Evolutionary conservation across 1,140 invertebrate genomes (phyloP).

Genomic region (Drosophila sturtevanti): DNA sequence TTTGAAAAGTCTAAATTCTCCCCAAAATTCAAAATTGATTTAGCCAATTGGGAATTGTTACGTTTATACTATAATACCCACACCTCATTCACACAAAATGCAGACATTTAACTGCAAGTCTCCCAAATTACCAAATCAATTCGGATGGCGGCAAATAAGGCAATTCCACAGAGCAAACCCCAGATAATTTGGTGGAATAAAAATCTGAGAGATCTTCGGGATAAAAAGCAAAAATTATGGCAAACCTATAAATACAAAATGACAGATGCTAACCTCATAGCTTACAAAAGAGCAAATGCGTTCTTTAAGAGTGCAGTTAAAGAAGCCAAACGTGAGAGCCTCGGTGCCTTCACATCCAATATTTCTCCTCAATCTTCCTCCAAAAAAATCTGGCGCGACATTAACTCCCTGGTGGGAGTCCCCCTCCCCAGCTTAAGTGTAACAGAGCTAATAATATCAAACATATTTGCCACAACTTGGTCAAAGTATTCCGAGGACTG

Average conservation of each 20-base stretch:
- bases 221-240: conserved; percentile 16
- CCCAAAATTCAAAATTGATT: no score
- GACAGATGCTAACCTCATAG: conserved; percentile 1
- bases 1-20: no score
- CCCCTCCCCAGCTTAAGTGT: conserved; percentile 6
- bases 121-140: conserved; percentile 19
- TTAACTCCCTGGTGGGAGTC: conserved; percentile 18
- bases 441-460: conserved; percentile 8
- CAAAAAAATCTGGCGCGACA: conserved; percentile 28
- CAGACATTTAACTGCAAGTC: conserved; percentile 1
- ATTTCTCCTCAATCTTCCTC: conserved; percentile 10
- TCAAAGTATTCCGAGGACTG: conserved; percentile 15
- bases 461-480: conserved; percentile 24
- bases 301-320: conserved; percentile 12
- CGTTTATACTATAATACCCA: no score
- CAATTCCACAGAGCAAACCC: conserved; percentile 20
- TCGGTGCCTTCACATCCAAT: conserved; percentile 17
- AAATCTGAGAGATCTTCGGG: conserved; percentile 8
- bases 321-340: conserved; percentile 16
- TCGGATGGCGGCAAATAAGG: not conserved
- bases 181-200: conserved; percentile 18
- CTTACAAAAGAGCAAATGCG: conserved; percentile 8
- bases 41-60: no score
- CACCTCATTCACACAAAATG: not conserved
- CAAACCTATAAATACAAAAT: conserved; percentile 8